Evolutionary conservation across 1,140 invertebrate genomes (phyloP), one percentile per base, ranked within the genome.

Genomic region (Cheumatopsyche charites): DNA sequence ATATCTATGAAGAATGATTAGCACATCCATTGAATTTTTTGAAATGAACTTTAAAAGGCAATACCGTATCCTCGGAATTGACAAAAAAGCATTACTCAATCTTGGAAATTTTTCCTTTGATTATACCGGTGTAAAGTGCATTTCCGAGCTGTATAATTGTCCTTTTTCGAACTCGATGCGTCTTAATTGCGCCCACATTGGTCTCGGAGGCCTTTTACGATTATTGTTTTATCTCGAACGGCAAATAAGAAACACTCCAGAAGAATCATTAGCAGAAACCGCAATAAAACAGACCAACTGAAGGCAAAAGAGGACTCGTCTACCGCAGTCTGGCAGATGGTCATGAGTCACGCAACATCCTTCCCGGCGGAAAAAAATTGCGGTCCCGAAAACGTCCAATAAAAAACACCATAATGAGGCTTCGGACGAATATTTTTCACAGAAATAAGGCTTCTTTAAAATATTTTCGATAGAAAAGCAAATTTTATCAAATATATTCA

Each of bases 181-280:
- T 63, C 15, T 63, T 63, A 63, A 63, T 63, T 63, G 62, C 62
- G 62, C 12, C 19, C 12, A 36, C 29, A 36, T 36, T 29, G 19
- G 23, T 42, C 63, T 19, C 42, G 43, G 43, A 17, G 43, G 63
- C 17, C 23, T 66, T 63, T 66, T 66, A 26, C 55, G 55, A 58
- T 58, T 58, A 66, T 36, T 65, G 62, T 66, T 66, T 66, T 47
- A 66, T 66, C 63, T 36, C 23, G 36, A 7, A 47, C 63, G 23
- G 11, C 43, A 36, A 66, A 42, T 15, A 63, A 42, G 62, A 42
- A 25, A 25, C 42, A 19, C 21, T 42, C 15, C 42, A 13, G 63
- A 41, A 15, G n/a, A 19, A 13, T 47, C 63, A 66, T 66, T 66
- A 66, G 23, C 36, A 47, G 43, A 47, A 66, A 43, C 63, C 63